phyloP scores from a whole-genome alignment of 2,888 invertebrate genomes.

The Acheta domesticus region DNA sequence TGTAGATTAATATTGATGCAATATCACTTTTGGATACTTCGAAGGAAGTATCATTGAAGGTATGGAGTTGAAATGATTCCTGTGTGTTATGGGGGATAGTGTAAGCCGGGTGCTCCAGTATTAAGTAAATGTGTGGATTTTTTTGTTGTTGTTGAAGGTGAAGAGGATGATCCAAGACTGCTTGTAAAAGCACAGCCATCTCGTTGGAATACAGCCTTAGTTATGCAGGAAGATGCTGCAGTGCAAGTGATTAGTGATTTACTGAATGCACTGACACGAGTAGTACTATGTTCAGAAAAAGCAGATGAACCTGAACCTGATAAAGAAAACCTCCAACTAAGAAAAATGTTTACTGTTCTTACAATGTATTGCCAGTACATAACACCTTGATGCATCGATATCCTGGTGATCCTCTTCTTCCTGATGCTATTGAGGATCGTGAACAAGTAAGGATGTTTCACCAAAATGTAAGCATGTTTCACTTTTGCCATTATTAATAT shows the following conservation, averaged over 20 bases:
- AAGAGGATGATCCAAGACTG: constrained; percentile 60
- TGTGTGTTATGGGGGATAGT: too few relatives aligned
- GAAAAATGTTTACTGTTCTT: neutral
- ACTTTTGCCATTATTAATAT: too few relatives aligned
- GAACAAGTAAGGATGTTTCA: neutral
- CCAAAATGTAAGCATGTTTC: too few relatives aligned
- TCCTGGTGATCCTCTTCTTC: neutral
- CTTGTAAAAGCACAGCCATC: constrained; percentile 62
- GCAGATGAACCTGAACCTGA: constrained; percentile 46
- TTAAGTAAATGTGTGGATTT: too few relatives aligned
- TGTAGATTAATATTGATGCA: too few relatives aligned
- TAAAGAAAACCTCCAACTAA: constrained; percentile 23
- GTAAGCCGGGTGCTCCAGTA: too few relatives aligned
- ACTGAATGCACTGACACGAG: constrained; percentile 58
- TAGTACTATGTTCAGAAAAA: neutral
- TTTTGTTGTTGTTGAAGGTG: constrained; percentile 41
- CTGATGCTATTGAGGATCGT: neutral
- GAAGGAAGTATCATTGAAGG: too few relatives aligned
- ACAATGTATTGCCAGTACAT: constrained; percentile 4
- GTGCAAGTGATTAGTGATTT: constrained; percentile 62
- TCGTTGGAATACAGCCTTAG: constrained; percentile 51
- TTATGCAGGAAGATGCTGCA: constrained; percentile 56
- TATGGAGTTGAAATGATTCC: too few relatives aligned
- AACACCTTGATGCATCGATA: neutral
- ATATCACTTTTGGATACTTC: too few relatives aligned